Conservation (phyloP, 1,140 invertebrate genomes). For the Maniola jurtina region DNA sequence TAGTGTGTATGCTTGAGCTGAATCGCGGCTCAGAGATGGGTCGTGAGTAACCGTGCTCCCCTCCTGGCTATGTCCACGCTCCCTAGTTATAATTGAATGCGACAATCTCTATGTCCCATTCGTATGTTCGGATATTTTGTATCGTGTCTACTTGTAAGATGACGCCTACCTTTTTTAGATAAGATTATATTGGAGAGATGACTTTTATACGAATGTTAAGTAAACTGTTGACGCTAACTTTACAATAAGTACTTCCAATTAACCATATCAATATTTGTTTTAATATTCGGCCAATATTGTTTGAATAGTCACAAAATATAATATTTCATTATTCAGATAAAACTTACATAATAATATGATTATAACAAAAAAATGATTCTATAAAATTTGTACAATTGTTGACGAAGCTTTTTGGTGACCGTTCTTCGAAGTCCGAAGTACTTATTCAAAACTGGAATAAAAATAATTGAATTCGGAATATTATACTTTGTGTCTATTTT, state of each 20-base stretch:
- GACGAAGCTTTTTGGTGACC: too few relatives aligned
- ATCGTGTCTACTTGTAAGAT: slow-evolving; percentile 68
- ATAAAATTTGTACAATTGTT: neutral
- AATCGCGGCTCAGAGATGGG: neutral
- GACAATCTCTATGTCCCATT: slow-evolving; percentile 51
- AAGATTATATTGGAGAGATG: slow-evolving; percentile 75
- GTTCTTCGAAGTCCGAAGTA: too few relatives aligned
- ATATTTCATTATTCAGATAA: slow-evolving; percentile 11
- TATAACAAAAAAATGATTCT: neutral
- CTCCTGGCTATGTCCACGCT: neutral
- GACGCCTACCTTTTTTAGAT: slow-evolving; percentile 75
- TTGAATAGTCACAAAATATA: slow-evolving; percentile 6
- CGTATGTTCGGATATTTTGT: slow-evolving; percentile 58
- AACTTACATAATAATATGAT: neutral
- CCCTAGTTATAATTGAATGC: slow-evolving; percentile 46
- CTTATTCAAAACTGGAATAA: too few relatives aligned
- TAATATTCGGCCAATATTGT: slow-evolving; percentile 25
- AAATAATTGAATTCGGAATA: slow-evolving; percentile 26
- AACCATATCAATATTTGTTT: slow-evolving; percentile 68
- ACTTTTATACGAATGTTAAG: slow-evolving; percentile 78
- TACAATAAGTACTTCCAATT: slow-evolving; percentile 73
- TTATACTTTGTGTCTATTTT: slow-evolving; percentile 13
- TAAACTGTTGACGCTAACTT: slow-evolving; percentile 74
- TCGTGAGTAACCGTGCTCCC: neutral
- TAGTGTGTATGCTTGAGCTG: neutral